Conservation (phyloP, 1,140 invertebrate genomes). For the Drosophila sechellia region DNA sequence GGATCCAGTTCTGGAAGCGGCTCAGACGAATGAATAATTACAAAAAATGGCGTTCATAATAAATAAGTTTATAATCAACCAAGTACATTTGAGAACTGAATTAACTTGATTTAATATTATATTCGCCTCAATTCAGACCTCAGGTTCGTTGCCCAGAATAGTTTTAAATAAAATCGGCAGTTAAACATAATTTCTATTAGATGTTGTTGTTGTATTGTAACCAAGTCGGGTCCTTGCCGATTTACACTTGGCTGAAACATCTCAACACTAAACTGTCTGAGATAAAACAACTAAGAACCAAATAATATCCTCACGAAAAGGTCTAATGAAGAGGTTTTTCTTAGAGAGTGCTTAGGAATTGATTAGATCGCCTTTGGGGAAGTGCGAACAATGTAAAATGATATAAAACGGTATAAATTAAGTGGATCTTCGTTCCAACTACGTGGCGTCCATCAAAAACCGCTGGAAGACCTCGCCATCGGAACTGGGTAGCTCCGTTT, state of each 20-base stretch:
- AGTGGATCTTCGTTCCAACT: background rate
- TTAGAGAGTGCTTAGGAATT: background rate
- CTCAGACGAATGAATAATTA: slow-evolving; percentile 57
- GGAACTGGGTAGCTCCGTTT: slow-evolving; percentile 49
- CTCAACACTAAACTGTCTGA: background rate
- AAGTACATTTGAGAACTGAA: background rate
- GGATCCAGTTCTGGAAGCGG: slow-evolving; percentile 75
- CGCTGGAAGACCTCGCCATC: slow-evolving; percentile 66
- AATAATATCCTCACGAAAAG: background rate
- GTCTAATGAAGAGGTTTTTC: background rate
- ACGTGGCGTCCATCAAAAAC: slow-evolving; percentile 70
- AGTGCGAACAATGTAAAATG: background rate
- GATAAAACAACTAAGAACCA: background rate
- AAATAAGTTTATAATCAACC: slow-evolving; percentile 21
- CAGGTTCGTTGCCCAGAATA: background rate
- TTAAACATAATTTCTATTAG: too few relatives aligned
- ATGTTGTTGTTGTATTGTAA: background rate
- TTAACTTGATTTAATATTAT: background rate
- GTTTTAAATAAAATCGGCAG: background rate
- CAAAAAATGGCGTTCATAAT: slow-evolving; percentile 14
- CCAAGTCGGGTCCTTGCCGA: slow-evolving; percentile 3
- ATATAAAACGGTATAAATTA: slow-evolving; percentile 1
- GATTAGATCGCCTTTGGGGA: background rate
- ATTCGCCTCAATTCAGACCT: background rate
- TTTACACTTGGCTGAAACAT: background rate